Evolutionary conservation across 2,888 invertebrate species (phyloP), one percentile per base, ranked within the genome.

Genomic region (Altica lythri): DNA sequence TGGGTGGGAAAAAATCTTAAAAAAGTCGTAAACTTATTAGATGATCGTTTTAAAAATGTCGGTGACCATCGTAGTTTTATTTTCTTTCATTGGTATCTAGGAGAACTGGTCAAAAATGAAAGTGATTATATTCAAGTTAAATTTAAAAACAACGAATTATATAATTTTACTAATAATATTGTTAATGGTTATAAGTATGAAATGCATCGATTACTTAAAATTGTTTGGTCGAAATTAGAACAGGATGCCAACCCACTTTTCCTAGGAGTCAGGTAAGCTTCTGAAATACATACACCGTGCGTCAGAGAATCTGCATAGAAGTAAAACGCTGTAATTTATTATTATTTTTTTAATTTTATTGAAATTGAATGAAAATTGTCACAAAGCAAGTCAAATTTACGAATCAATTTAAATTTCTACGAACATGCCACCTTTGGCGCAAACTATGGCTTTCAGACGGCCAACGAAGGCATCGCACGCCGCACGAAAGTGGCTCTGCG

Each of bases 11-110:
- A 78, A 0, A 76, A 83, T 58, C 76, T 89, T 37, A 74, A 72
- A 48, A 56, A 71, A 3, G 76, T 77, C 0, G 69, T 79, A 12
- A 29, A 8, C 10, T 19, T 19, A 8, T 30, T 48, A 9, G 17
- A 48, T 17, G 38, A 38, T 8, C n/a, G 38, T 19, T 48, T 16
- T 49, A 2, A 56, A 19, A 43, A 62, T 5, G 46, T 60, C 18
- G 58, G 65, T 12, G 44, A 60, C 6, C 57, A 61, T 2, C 18
- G 16, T 9, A 73, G 68, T 53, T 67, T 83, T 13, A 72, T 88
- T 13, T 80, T 89, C 49, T 77, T 89, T 56, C 82, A 83, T 66
- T 87, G 86, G 84, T 81, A 81, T 6, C 89, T 89, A 0, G 86
- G 84, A 30, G 80, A 81, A 40, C 77, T 85, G 19, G 79, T 84